Evolutionary conservation across 2,113 vertebrate species (phyloP).

Genomic region (Dryoscopus gambensis): DNA sequence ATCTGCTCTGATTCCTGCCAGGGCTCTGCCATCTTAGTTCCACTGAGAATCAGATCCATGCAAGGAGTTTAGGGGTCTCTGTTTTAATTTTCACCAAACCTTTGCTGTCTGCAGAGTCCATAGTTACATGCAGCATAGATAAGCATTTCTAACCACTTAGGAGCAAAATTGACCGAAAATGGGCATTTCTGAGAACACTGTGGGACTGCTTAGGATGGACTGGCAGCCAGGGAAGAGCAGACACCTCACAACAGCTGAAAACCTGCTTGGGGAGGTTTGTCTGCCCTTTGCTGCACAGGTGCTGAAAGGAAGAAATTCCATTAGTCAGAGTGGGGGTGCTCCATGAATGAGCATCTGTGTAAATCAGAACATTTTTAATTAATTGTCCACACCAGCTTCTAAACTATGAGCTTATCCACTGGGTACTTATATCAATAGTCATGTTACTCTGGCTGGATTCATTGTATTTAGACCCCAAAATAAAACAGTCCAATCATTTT

Average conservation of each 20-base stretch:
- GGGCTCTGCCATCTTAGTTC: neutral
- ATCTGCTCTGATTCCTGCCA: neutral
- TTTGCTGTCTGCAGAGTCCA: neutral
- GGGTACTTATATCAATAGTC: neutral
- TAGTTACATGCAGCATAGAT: neutral
- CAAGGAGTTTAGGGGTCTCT: neutral
- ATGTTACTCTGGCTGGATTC: neutral
- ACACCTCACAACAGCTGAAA: neutral
- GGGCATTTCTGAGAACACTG: neutral
- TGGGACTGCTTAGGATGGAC: neutral
- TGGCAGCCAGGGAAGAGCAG: neutral
- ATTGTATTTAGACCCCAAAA: neutral
- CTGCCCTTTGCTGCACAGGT: neutral
- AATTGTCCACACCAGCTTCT: neutral
- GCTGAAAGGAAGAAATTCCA: neutral
- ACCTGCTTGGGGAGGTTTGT: neutral
- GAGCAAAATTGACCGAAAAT: rapidly evolving
- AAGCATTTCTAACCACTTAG: neutral
- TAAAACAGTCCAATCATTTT: neutral
- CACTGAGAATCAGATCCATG: neutral
- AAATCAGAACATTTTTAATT: neutral
- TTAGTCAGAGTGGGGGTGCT: neutral
- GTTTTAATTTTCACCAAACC: neutral
- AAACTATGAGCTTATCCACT: neutral
- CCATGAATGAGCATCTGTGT: neutral